Evolutionary conservation across 2,888 invertebrate genomes (phyloP), one percentile per base, ranked within the genome.

Genomic region (Elgonia sp.): DNA sequence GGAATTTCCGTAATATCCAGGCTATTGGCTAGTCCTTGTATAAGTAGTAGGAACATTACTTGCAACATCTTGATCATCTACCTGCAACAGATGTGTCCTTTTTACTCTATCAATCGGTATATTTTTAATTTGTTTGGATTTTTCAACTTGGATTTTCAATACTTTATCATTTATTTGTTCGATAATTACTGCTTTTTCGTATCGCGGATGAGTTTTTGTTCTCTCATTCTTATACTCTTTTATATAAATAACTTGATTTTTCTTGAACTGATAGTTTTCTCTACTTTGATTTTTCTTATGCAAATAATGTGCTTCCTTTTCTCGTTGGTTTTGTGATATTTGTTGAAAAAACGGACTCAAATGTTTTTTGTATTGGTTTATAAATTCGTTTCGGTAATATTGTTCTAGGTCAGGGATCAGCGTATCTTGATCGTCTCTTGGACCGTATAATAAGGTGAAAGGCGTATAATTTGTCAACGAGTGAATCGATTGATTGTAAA

Each of bases 401-500:
- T 18, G 57, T 18, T 57, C 57, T 57, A 57, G 20, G 16, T 53
- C 53, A 12, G 53, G 53, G 6, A 53, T 53, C 16, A 53, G 16
- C 16, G 8, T 14, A n/a, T 53, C 53, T 53, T 53, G 10, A 14
- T 53, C 16, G 16, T 53, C 53, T n/a, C 16, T 53, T n/a, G 53
- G 53, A 16, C 53, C 53, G 53, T 53, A 53, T 14, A 53, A 16
- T 10, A 53, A 16, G 8, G 53, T 53, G 16, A 53, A 53, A 6
- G 53, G 53, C 5, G 53, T 53, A 53, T 53, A 53, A 12, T 53
- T 53, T 12, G 62, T 62, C 37, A 62, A 62, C 2, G 62, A 62
- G 14, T 62, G 62, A 37, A 62, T 18, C 18, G 62, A 62, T 62
- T 62, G 62, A 62, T 62, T 62, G 16, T 62, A 62, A 62, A 62